phyloP scores from a whole-genome alignment of 2,113 vertebrate species.

The Rutilus rutilus region DNA sequence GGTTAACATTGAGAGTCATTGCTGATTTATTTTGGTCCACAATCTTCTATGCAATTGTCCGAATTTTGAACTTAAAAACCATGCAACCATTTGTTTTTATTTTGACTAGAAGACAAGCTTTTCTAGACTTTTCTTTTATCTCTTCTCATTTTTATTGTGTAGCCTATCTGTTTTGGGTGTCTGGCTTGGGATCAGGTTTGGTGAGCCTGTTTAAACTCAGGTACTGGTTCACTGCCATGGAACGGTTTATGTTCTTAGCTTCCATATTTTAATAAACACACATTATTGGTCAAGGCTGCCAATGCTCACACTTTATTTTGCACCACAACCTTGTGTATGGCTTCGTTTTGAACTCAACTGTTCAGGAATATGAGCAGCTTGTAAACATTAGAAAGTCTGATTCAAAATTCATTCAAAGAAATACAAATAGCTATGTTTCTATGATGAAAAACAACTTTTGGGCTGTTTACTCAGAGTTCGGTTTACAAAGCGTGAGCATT shows the following conservation, averaged over 20 bases:
- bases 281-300: constrained; percentile 19
- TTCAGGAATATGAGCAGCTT: background rate
- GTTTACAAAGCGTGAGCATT: constrained; percentile 8
- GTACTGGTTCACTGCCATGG: constrained; percentile 3
- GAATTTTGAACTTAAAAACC: background rate
- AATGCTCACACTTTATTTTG: background rate
- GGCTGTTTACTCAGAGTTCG: background rate
- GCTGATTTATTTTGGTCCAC: background rate
- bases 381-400: background rate
- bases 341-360: background rate
- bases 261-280: constrained; percentile 19
- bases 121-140: background rate
- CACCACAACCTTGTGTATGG: background rate
- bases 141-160: background rate
- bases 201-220: background rate
- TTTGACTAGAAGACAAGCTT: background rate
- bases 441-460: background rate
- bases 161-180: constrained; percentile 10
- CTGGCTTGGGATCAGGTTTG: constrained; percentile 5
- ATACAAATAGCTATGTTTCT: background rate
- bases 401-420: background rate
- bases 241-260: background rate
- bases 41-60: background rate
- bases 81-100: background rate
- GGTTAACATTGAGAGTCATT: background rate